Conservation (phyloP, 2,113 vertebrate species). For the Cochlearius cochlearius region DNA sequence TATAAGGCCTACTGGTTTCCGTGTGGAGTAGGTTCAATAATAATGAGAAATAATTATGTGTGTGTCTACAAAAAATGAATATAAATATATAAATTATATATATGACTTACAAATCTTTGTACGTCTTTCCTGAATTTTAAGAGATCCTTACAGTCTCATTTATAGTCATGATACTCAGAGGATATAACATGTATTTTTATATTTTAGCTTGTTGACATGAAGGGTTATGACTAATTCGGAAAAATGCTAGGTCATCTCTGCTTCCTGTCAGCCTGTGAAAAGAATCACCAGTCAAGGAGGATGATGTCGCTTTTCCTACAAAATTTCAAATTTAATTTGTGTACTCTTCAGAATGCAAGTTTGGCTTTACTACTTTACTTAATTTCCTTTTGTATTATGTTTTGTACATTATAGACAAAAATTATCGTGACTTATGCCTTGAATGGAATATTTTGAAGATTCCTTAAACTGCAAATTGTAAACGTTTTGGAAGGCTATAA, state of each 20-base stretch:
- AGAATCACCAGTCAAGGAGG: neutral
- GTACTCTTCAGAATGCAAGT: neutral
- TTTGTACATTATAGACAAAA: neutral
- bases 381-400: neutral
- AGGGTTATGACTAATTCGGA: neutral
- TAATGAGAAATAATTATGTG: neutral
- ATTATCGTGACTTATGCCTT: fast-evolving
- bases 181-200: neutral
- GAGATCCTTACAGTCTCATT: neutral
- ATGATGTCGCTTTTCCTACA: neutral
- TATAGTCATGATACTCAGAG: neutral
- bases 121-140: neutral
- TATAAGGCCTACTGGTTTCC: neutral
- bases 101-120: neutral
- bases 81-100: neutral
- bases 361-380: neutral
- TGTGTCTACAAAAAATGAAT: neutral
- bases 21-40: neutral
- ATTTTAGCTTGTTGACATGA: neutral
- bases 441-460: neutral
- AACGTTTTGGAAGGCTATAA: neutral
- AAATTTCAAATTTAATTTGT: neutral
- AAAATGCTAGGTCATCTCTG: conserved; percentile 20
- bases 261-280: conserved; percentile 5
- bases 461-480: neutral